Conservation (phyloP, 2,797 vertebrate genomes). For the Melanogrammus aeglefinus region DNA sequence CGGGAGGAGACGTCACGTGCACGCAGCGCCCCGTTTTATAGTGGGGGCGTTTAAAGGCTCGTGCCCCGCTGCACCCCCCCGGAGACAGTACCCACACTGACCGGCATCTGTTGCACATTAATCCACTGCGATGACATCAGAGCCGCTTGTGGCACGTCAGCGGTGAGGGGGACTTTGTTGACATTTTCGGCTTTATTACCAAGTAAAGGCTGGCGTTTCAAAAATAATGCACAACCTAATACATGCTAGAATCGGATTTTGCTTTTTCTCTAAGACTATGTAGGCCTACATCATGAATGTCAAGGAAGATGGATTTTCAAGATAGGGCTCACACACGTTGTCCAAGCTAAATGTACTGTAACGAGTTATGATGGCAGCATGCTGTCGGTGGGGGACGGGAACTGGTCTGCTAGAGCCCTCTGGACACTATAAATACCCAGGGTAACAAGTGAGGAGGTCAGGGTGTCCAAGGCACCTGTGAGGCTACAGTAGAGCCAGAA, state of each 20-base stretch:
- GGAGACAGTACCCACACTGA: constrained; percentile 7
- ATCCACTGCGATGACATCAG: background rate
- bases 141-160: background rate
- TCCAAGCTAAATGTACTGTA: background rate
- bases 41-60: constrained; percentile 58
- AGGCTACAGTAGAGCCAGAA: constrained; percentile 45
- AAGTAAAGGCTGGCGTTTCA: constrained; percentile 1
- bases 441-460: constrained; percentile 31
- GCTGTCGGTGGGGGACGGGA: background rate
- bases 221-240: background rate
- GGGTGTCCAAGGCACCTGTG: constrained; percentile 42
- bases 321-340: background rate
- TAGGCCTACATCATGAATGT: background rate
- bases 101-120: constrained; percentile 1
- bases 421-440: constrained; percentile 23
- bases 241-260: background rate
- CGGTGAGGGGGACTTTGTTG: background rate
- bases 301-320: background rate
- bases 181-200: background rate
- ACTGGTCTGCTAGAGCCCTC: constrained; percentile 30
- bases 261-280: background rate
- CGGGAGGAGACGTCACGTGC: constrained; percentile 52
- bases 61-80: constrained; percentile 51
- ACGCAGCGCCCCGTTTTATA: constrained; percentile 65
- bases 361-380: background rate